A percentile compares a stretch with the other conserved stretches of the same genome.
Conservation (phyloP, 2,113 vertebrate genomes). For the Euleptes europaea region DNA sequence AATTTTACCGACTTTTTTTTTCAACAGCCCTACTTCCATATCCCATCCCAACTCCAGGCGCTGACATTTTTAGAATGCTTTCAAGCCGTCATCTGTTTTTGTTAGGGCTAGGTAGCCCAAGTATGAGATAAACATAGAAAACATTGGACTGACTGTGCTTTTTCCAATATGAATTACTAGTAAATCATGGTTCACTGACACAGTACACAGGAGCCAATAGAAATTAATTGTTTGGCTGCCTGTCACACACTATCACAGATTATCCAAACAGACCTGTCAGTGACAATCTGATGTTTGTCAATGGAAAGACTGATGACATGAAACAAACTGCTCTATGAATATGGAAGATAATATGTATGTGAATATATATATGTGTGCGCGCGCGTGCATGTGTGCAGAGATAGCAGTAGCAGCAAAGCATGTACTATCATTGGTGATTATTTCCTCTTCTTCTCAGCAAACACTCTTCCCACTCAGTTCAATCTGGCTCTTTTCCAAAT, state of each 20-base stretch:
- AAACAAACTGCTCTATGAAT: constrained; percentile 53
- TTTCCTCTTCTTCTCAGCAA: constrained; percentile 71
- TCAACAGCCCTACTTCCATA: no score
- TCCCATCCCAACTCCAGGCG: constrained; percentile 42
- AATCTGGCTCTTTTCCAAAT: constrained; percentile 61
- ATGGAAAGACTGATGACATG: constrained; percentile 56
- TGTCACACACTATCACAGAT: constrained; percentile 43
- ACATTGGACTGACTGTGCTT: constrained; percentile 55
- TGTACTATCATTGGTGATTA: constrained; percentile 62
- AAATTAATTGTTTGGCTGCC: constrained; percentile 59
- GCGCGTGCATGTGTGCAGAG: background rate
- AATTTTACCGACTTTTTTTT: no score
- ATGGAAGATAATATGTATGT: background rate
- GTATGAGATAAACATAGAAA: constrained; percentile 61
- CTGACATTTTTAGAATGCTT: constrained; percentile 60
- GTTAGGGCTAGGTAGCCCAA: constrained; percentile 59
- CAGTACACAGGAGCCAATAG: constrained; percentile 21
- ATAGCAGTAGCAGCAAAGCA: constrained; percentile 62
- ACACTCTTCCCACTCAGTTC: constrained; percentile 51
- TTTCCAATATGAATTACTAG: constrained; percentile 51
- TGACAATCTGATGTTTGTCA: constrained; percentile 62
- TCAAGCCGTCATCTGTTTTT: constrained; percentile 51
- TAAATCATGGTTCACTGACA: constrained; percentile 41
- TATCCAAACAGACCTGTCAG: constrained; percentile 57
- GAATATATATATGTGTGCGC: background rate